These are phyloP conservation scores for Lacanobia oleracea DNA, from an alignment of 2,888 invertebrate genomes.

Conservation along the genomic window DNA sequence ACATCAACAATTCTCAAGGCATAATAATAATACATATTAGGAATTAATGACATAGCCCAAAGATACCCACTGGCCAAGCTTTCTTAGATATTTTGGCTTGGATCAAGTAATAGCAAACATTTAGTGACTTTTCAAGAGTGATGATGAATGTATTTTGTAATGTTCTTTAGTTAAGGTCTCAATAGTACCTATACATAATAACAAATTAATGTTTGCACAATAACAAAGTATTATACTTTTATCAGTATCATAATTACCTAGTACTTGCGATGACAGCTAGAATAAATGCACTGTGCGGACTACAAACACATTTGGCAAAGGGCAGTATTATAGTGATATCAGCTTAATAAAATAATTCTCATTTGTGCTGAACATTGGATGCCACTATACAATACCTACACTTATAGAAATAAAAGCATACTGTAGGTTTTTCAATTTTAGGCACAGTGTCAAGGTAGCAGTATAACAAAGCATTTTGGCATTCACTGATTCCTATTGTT, in stretches of 20 bases:
- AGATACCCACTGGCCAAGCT: too few species aligned
- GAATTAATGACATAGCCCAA: too few species aligned
- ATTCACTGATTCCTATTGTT: not conserved
- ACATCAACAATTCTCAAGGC: not conserved
- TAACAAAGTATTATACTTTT: not conserved
- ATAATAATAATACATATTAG: not conserved
- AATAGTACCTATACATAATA: too few species aligned
- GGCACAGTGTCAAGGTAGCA: not conserved
- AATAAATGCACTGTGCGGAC: not conserved
- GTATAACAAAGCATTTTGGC: not conserved
- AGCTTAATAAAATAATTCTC: not conserved
- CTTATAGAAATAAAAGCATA: too few species aligned
- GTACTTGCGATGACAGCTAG: not conserved
- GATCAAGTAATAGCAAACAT: not conserved
- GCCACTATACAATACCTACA: too few species aligned
- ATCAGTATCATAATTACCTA: not conserved
- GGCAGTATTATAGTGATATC: too few species aligned
- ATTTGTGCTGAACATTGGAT: not conserved
- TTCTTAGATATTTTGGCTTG: not conserved
- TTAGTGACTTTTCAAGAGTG: too few species aligned
- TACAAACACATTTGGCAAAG: not conserved
- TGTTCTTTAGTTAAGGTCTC: not conserved
- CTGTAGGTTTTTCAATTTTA: not conserved
- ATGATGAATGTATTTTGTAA: not conserved
- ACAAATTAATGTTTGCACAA: not conserved